Evolutionary conservation across 2,888 invertebrate species (phyloP).

Genomic region (Lasioglossum morio): DNA sequence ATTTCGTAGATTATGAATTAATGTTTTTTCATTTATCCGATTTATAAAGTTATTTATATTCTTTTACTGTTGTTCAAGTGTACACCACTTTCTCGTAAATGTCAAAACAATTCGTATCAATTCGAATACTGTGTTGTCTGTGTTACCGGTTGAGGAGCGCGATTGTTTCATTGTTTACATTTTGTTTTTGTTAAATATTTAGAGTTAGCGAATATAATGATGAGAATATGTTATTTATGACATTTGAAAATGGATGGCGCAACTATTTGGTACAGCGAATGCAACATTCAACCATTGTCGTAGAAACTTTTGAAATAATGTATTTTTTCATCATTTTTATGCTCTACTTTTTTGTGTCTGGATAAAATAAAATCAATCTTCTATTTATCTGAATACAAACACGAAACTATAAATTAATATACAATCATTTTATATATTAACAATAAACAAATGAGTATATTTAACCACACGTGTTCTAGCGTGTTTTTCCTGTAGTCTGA

Average conservation of each 20-base stretch:
- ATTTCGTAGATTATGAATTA: background rate
- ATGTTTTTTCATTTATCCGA: background rate
- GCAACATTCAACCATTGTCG: constrained; percentile 19
- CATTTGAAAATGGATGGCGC: background rate
- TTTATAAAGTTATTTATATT: background rate
- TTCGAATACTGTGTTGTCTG: background rate
- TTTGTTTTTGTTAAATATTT: background rate
- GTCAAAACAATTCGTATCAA: background rate
- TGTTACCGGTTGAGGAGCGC: constrained; percentile 4
- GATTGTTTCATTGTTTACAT: background rate
- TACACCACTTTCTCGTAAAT: background rate
- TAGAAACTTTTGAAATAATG: background rate
- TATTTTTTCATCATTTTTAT: background rate
- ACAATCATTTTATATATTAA: background rate
- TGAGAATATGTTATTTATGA: background rate
- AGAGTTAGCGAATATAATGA: background rate
- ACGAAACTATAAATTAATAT: background rate
- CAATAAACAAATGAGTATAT: background rate
- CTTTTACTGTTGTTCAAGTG: background rate
- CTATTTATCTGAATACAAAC: background rate
- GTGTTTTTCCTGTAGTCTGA: background rate
- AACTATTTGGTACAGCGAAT: background rate
- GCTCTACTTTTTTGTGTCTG: too few relatives aligned
- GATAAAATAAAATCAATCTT: background rate
- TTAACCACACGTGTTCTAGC: background rate